These are phyloP conservation scores for Crossaster papposus DNA, from an alignment of 53 echinoderm and acorn worm species.

Conservation along the genomic window DNA sequence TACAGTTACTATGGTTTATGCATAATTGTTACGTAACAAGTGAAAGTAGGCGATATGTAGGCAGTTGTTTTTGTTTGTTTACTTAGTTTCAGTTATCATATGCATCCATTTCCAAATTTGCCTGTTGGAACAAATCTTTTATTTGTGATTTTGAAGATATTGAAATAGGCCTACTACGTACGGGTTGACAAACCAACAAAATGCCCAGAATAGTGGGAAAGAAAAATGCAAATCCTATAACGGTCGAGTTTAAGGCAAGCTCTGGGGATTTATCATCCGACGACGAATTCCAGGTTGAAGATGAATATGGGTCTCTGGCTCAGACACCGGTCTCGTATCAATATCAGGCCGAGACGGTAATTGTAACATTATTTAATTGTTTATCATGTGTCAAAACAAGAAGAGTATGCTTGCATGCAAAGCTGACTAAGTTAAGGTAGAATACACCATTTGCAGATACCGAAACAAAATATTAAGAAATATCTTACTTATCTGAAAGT, in stretches of 20 bases:
- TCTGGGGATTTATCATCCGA: slow-evolving; percentile 62
- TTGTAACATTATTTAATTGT: too few species aligned
- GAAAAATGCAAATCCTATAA: slow-evolving; percentile 7
- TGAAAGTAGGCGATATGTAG: background rate
- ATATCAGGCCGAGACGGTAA: slow-evolving; percentile 53
- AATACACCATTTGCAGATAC: too few species aligned
- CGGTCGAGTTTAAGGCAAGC: slow-evolving; percentile 63
- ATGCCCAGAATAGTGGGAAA: slow-evolving; percentile 44
- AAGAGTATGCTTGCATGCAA: slow-evolving; percentile 8
- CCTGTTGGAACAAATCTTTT: background rate
- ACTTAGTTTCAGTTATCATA: background rate
- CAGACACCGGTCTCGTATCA: slow-evolving; percentile 63
- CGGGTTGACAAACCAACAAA: background rate
- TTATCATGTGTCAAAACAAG: too few species aligned
- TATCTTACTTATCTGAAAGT: too few species aligned
- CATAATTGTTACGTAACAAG: background rate
- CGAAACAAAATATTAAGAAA: too few species aligned
- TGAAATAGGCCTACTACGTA: background rate
- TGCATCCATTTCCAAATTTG: background rate
- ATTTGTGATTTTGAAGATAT: background rate
- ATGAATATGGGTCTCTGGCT: slow-evolving; percentile 76
- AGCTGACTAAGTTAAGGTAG: too few species aligned
- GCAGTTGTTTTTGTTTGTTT: too few species aligned
- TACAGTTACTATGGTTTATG: background rate
- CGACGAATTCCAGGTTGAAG: slow-evolving; percentile 96